phyloP scores from a whole-genome alignment of 2,888 invertebrate species.

The Phania funesta region DNA sequence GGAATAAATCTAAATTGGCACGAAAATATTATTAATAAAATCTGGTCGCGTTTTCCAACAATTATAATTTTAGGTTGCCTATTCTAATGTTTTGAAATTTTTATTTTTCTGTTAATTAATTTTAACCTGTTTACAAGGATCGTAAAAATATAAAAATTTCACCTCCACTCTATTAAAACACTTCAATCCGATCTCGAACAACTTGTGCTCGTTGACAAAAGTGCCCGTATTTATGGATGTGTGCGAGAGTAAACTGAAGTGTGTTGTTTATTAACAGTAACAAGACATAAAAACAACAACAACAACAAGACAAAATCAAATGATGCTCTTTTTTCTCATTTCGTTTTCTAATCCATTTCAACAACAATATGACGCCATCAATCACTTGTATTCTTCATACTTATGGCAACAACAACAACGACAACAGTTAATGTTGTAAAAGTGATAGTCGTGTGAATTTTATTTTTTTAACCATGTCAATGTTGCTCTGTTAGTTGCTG shows the following conservation, averaged over 20 bases:
- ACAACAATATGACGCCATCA: conserved; percentile 52
- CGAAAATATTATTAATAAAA: too few species aligned
- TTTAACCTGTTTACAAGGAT: too few species aligned
- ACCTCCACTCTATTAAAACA: neutral
- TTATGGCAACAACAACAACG: neutral
- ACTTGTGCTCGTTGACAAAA: conserved; percentile 22
- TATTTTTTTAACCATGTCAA: neutral
- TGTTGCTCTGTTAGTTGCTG: neutral
- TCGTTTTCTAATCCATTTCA: conserved; percentile 58
- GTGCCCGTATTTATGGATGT: neutral
- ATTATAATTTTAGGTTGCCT: too few species aligned
- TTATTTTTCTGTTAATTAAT: too few species aligned
- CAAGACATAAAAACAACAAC: conserved; percentile 24
- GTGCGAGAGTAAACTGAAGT: conserved; percentile 3
- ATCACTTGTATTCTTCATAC: conserved; percentile 46
- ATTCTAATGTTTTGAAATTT: too few species aligned
- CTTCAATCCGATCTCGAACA: neutral
- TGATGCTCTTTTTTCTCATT: conserved; percentile 35
- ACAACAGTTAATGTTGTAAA: conserved; percentile 50
- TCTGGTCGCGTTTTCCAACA: too few species aligned
- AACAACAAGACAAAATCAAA: conserved; percentile 11
- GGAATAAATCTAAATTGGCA: too few species aligned
- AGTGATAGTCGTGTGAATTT: conserved; percentile 50
- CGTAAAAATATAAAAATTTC: too few species aligned
- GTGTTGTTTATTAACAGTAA: conserved; percentile 41